These are phyloP conservation scores for Odontocerum albicorne DNA, from an alignment of 2,888 invertebrate species.

Conservation along the genomic window DNA sequence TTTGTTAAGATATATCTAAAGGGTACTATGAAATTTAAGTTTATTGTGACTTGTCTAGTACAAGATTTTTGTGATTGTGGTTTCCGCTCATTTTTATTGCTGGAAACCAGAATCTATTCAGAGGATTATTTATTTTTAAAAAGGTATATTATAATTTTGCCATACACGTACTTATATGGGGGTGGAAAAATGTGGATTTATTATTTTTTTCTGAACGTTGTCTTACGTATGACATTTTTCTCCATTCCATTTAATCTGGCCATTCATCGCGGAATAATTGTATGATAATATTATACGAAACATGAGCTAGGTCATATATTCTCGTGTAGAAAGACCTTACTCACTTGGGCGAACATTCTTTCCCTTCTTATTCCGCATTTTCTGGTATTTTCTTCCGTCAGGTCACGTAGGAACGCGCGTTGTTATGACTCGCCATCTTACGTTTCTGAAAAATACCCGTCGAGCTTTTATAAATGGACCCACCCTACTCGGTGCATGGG, in stretches of 20 bases:
- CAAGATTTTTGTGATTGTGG: no score
- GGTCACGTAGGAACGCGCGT: constrained; percentile 29
- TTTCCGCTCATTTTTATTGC: no score
- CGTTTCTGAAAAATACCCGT: constrained; percentile 29
- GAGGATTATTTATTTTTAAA: no score
- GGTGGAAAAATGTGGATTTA: no score
- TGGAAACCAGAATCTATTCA: no score
- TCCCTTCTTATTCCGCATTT: constrained; percentile 25
- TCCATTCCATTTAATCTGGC: constrained; percentile 10
- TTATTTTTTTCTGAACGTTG: constrained; percentile 3
- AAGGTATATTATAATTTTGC: no score
- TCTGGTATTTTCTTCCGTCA: constrained; percentile 25
- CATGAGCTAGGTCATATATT: constrained; percentile 14
- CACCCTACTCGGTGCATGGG: not conserved
- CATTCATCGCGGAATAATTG: constrained; percentile 15
- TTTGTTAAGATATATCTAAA: no score
- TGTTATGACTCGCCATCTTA: constrained; percentile 31
- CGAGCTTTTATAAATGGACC: constrained; percentile 20
- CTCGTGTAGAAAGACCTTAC: constrained; percentile 2
- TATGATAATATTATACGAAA: constrained; percentile 26
- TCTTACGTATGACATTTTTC: constrained; percentile 6
- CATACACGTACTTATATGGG: no score
- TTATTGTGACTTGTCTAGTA: no score
- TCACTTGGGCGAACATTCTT: constrained; percentile 1
- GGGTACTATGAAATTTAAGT: no score